These are phyloP conservation scores for Sepioteuthis lessoniana DNA, from an alignment of 2,888 invertebrate species.

Conservation along the genomic window DNA sequence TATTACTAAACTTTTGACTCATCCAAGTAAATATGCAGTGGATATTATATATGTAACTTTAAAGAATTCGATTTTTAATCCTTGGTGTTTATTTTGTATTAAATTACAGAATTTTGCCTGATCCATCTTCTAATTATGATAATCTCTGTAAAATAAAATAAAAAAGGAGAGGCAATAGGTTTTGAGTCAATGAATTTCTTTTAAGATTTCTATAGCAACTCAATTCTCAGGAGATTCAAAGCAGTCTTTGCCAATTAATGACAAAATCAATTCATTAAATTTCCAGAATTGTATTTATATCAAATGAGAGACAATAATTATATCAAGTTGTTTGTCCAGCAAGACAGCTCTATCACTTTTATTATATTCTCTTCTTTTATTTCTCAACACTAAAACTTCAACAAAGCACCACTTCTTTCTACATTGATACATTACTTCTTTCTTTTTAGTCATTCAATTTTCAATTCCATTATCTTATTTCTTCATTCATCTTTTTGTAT, in stretches of 20 bases:
- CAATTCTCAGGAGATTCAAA: slow-evolving; percentile 10
- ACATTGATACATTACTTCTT: not conserved
- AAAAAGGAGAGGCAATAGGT: not conserved
- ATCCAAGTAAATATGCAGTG: too few species aligned
- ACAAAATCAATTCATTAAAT: slow-evolving; percentile 18
- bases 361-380: not conserved
- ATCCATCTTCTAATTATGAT: not conserved
- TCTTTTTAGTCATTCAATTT: not conserved
- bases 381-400: not conserved
- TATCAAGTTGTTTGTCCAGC: slow-evolving; percentile 33
- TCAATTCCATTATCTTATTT: not conserved
- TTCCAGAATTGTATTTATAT: slow-evolving; percentile 17
- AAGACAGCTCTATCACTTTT: not conserved
- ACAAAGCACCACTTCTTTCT: not conserved
- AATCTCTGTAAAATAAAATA: not conserved
- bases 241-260: not conserved
- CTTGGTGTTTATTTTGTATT: too few species aligned
- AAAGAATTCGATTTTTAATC: too few species aligned
- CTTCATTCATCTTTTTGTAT: too few species aligned
- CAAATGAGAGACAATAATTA: not conserved
- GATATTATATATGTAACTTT: too few species aligned
- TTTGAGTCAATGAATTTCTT: not conserved
- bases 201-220: not conserved
- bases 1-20: too few species aligned
- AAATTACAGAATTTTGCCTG: too few species aligned